Percentiles rank a stretch among this genome's conserved stretches.
Conservation (phyloP, 2,797 vertebrate species). For the Etheostoma perlongum region DNA sequence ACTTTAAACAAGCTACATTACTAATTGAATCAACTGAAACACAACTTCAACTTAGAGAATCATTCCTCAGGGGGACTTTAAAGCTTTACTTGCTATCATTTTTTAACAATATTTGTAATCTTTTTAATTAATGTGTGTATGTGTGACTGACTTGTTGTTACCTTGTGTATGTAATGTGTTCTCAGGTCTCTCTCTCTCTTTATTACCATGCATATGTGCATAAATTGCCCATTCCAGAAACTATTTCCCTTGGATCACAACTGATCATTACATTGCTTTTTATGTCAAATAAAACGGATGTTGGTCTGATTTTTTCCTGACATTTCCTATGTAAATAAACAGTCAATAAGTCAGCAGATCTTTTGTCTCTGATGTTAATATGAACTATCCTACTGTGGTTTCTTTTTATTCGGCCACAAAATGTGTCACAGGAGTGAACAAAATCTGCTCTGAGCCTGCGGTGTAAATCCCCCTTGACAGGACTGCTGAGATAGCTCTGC, state of each 20-base stretch:
- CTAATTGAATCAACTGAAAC: not conserved
- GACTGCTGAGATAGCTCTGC: slow-evolving; percentile 82
- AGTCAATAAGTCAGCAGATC: slow-evolving; percentile 29
- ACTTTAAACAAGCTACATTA: not conserved
- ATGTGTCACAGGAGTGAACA: slow-evolving; percentile 57
- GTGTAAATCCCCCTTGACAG: slow-evolving; percentile 78
- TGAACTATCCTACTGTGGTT: slow-evolving; percentile 16
- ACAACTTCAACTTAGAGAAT: not conserved
- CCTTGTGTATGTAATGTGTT: not conserved
- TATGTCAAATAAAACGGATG: not conserved
- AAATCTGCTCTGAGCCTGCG: slow-evolving; percentile 53
- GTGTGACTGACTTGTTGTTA: not conserved
- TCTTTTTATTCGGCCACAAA: slow-evolving; percentile 47
- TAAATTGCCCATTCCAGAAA: not conserved
- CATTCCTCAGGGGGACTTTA: not conserved
- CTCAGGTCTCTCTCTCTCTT: not conserved
- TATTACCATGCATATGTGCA: not conserved
- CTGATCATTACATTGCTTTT: not conserved
- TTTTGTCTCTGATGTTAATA: slow-evolving; percentile 23
- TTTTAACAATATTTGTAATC: not conserved
- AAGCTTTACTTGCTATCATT: not conserved
- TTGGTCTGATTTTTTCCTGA: not conserved
- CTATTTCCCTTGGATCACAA: slow-evolving; percentile 1
- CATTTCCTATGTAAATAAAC: not conserved
- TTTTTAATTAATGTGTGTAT: not conserved